Percentiles rank a stretch among this genome's conserved stretches.
These are phyloP conservation scores for Tyrannus savana DNA, from an alignment of 2,113 vertebrate species.

Conservation along the genomic window DNA sequence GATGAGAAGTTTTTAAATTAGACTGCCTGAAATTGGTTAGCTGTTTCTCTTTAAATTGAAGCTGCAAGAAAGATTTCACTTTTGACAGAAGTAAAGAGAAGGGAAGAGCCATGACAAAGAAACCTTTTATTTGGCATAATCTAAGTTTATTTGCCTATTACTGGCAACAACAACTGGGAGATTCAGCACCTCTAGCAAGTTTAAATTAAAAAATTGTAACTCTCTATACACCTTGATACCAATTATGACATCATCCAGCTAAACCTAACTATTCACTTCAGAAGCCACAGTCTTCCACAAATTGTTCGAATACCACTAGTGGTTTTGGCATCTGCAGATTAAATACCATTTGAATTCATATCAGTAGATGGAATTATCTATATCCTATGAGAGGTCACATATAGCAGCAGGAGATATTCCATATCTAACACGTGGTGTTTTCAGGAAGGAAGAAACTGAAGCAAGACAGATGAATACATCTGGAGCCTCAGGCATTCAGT, in stretches of 20 bases:
- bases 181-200: neutral
- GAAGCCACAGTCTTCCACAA: neutral
- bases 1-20: neutral
- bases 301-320: neutral
- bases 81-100: neutral
- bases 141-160: neutral
- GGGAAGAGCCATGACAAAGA: neutral
- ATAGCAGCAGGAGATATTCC: neutral
- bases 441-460: neutral
- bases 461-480: neutral
- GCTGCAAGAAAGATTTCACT: neutral
- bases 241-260: neutral
- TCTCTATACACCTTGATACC: neutral
- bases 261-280: neutral
- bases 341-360: neutral
- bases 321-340: neutral
- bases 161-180: neutral
- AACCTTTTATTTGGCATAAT: neutral
- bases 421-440: neutral
- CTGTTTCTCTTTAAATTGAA: neutral
- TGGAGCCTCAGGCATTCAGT: neutral
- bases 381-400: neutral
- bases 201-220: neutral
- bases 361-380: neutral
- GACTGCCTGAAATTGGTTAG: neutral